Base-by-base conservation (phyloP, 2,888 invertebrate genomes). In the Drosophila stalkeri region DNA sequence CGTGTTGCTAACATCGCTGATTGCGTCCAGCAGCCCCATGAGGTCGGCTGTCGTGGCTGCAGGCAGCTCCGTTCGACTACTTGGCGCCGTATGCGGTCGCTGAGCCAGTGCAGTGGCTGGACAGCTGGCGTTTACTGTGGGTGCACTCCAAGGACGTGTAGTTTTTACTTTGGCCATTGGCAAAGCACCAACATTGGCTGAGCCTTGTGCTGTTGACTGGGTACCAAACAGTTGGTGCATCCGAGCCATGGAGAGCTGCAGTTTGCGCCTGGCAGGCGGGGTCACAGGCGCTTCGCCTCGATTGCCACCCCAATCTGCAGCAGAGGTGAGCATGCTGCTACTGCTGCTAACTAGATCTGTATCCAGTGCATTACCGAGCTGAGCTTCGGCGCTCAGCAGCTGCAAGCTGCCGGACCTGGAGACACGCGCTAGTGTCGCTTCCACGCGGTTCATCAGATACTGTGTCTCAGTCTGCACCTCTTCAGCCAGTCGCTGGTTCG, bases 241-340 rank as follows among this genome's bases (percentile, higher is more conserved):
- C 77, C 85, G 90, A 46, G 84, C 89, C 86, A 92, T 87, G 11
- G 91, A 91, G 4, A 86, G 91, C 52, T 88, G 83, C 18, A 91
- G 63, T 23, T 87, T 89, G 1, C 43, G 44, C 18, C 69, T 87
- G 20, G 81, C 64, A 0, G 60, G 55, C 6, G 71, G 59, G 9
- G 77, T 71, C 3, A 8, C 14, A 12, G 39, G 18, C 44, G 11
- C 14, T 11, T 44, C 18, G 18, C 27, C 62, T 8, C 20, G 16
- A 16, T 27, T 16, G 9, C 0, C 11, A 18, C 33, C 57, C 3
- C 20, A 18, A 16, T 37, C 47, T 35, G 54, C 14, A 14, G 47
- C 14, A 23, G 63, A 44, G 6, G 64, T 65, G 16, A 35, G 49
- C 41, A 18, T 74, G 8, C 11, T 37, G 14, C 63, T 65, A 1